Evolutionary conservation across 2,888 invertebrate genomes (phyloP), one percentile per base, ranked within the genome.

Genomic region (Cheilosia grossa): DNA sequence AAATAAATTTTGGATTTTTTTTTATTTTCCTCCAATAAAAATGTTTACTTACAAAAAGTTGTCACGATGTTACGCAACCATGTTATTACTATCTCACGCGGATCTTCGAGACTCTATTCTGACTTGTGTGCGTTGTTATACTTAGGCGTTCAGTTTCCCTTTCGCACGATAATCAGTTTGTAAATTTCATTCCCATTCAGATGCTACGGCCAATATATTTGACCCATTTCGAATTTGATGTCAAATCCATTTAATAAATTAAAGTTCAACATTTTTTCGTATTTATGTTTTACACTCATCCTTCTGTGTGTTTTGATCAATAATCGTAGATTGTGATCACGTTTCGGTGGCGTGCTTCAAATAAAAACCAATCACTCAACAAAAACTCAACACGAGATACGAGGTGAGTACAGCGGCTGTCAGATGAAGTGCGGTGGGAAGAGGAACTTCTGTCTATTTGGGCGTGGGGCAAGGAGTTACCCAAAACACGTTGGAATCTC

Each of bases 241-340:
- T 83, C 82, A 74, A 67, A 64, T 79, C 54, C 51, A 79, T 79
- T 74, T 64, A 69, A 56, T 44, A 37, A 73, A 67, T 37, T 53
- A 58, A 58, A 63, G 53, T 53, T 13, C 3, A 4, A 40, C 17
- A 7, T 3, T 47, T 30, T 13, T 19, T 40, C n/a, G 27, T 51
- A 67, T 42, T 67, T 42, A 33, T 21, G 51, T 49, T 59, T 4
- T 30, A 49, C 58, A 27, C 37, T 30, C 72, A 58, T 53, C 73
- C 58, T 56, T 44, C 67, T 64, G 61, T 54, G 54, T 73, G 66
- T 70, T 69, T 80, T 58, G 59, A 69, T 80, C 56, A 79, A 58
- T 75, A 74, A 80, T 75, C 73, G 40, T 70, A 24, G 53, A 80
- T 83, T 66, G 47, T 59, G 66, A 80, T 80, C 83, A 83, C 83